phyloP scores from a whole-genome alignment of 2,113 vertebrate genomes.

The Rhinoderma darwinii region DNA sequence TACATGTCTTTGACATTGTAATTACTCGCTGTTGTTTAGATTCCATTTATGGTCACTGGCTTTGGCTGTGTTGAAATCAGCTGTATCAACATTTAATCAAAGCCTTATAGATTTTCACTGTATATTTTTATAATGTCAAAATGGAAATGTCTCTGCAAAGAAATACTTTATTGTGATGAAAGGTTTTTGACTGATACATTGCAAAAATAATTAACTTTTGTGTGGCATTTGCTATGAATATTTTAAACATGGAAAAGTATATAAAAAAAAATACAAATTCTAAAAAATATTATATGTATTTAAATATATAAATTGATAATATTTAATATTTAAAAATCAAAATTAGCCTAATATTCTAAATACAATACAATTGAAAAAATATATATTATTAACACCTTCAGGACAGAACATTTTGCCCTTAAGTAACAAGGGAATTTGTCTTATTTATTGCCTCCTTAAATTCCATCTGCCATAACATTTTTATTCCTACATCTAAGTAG shows the following conservation, averaged over 20 bases:
- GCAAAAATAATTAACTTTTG: constrained; percentile 75
- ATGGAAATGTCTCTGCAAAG: constrained; percentile 78
- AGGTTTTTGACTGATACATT: constrained; percentile 71
- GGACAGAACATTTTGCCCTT: background rate
- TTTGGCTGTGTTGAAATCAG: constrained; percentile 84
- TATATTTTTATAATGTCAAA: constrained; percentile 87
- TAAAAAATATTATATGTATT: background rate
- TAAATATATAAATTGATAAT: background rate
- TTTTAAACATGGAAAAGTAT: background rate
- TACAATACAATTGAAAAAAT: background rate
- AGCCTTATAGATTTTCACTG: constrained; percentile 83
- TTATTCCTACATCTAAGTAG: too few relatives aligned
- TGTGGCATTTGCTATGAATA: constrained; percentile 26
- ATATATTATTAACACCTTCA: too few relatives aligned
- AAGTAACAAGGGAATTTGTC: background rate
- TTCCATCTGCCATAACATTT: background rate
- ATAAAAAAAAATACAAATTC: background rate
- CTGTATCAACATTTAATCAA: constrained; percentile 92
- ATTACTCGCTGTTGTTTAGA: constrained; percentile 86
- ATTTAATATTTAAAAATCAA: background rate
- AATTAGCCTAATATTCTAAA: background rate
- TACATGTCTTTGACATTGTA: constrained; percentile 86
- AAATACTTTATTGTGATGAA: constrained; percentile 75
- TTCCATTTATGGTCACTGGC: constrained; percentile 82
- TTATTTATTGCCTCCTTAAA: background rate